phyloP scores from a whole-genome alignment of 2,113 vertebrate species.

The Lates calcarifer region DNA sequence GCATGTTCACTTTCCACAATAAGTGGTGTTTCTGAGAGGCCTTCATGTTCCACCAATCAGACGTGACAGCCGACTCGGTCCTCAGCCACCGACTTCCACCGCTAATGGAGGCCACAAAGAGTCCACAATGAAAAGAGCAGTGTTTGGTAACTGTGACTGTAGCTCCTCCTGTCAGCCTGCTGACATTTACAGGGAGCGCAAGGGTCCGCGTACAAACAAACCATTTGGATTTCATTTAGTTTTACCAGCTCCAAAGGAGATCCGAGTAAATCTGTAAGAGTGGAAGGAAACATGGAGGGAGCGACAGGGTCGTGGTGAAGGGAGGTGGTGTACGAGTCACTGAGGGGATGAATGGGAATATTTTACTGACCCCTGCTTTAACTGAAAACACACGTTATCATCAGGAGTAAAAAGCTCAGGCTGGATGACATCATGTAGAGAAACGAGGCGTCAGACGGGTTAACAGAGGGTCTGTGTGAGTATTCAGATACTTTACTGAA shows the following conservation, averaged over 20 bases:
- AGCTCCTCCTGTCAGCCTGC: constrained; percentile 38
- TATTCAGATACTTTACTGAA: too few species aligned
- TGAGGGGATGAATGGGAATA: constrained; percentile 10
- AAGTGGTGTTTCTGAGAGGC: constrained; percentile 33
- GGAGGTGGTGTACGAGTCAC: neutral
- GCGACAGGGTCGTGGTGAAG: constrained; percentile 1
- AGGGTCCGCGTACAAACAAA: constrained; percentile 42
- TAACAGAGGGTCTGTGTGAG: neutral
- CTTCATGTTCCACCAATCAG: constrained; percentile 54
- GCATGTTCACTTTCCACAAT: constrained; percentile 22
- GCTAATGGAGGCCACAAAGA: constrained; percentile 54
- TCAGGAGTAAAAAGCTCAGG: neutral
- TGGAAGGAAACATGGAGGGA: constrained; percentile 44
- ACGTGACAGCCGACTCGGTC: constrained; percentile 41
- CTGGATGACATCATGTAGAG: neutral
- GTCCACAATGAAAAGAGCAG: constrained; percentile 62
- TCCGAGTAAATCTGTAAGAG: constrained; percentile 13
- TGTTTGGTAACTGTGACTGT: constrained; percentile 46
- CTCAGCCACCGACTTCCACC: constrained; percentile 28
- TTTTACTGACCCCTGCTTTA: neutral
- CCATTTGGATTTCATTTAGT: constrained; percentile 48
- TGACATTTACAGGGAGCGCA: constrained; percentile 28
- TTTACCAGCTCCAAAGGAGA: constrained; percentile 39
- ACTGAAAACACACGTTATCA: constrained; percentile 34
- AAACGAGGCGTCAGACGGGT: neutral